Conservation (phyloP, 2,888 invertebrate genomes). For the Diplolepis rosae region DNA sequence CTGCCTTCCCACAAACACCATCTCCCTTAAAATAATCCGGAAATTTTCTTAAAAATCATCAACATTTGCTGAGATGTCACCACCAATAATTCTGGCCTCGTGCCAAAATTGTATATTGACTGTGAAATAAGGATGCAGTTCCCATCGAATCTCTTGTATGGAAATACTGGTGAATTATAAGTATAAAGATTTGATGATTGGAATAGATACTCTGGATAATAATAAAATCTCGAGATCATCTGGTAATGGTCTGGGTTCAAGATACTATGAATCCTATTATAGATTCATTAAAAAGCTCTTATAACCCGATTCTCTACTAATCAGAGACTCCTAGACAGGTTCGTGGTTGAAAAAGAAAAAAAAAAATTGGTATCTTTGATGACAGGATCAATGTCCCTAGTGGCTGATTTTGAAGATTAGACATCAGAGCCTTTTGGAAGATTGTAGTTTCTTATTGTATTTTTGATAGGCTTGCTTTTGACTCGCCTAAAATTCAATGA, state of each 20-base stretch:
- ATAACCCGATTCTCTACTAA: conserved; percentile 7
- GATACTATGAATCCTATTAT: neutral
- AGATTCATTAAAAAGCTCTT: neutral
- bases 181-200: neutral
- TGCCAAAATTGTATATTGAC: neutral
- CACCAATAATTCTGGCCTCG: neutral
- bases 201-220: neutral
- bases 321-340: neutral
- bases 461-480: too few relatives aligned
- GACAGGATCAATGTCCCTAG: too few relatives aligned
- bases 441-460: too few relatives aligned
- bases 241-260: neutral
- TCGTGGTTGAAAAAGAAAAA: conserved; percentile 3
- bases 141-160: too few relatives aligned
- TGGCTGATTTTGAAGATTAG: too few relatives aligned
- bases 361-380: too few relatives aligned
- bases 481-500: too few relatives aligned
- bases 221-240: neutral
- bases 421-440: too few relatives aligned
- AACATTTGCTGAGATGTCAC: neutral
- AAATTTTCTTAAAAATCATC: neutral
- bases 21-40: neutral
- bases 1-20: neutral
- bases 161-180: neutral
- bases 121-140: neutral